A percentile compares a stretch with the other conserved stretches of the same genome.
These are phyloP conservation scores for Tapirus indicus DNA, from an alignment of 2,797 vertebrate genomes.

Conservation along the genomic window DNA sequence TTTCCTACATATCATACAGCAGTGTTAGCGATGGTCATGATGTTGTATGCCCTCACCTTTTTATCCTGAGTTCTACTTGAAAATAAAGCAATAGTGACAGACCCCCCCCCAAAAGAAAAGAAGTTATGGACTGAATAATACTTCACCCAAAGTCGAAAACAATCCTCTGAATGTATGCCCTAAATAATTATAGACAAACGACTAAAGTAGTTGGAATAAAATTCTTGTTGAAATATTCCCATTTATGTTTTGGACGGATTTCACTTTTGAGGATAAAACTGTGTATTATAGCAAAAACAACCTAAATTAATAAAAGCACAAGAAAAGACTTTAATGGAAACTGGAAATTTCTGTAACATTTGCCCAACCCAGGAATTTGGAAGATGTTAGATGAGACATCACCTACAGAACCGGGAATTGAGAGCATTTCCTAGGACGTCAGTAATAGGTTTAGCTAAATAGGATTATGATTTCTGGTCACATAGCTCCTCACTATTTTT, in stretches of 20 bases:
- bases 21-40: no score
- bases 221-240: background rate
- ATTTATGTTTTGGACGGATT: background rate
- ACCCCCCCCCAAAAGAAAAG: no score
- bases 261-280: slow-evolving; percentile 2
- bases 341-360: background rate
- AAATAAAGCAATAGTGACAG: background rate
- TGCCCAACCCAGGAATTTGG: background rate
- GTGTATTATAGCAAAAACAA: background rate
- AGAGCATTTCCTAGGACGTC: background rate
- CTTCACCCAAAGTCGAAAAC: background rate
- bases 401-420: background rate
- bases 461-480: background rate
- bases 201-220: background rate
- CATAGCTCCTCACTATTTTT: background rate
- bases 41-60: background rate
- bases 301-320: background rate
- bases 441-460: background rate
- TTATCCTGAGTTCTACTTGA: background rate
- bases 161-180: background rate
- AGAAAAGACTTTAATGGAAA: background rate
- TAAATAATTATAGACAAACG: background rate
- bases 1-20: no score
- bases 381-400: background rate
- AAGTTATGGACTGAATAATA: background rate